Evolutionary conservation across 2,797 vertebrate genomes (phyloP).

Genomic region (Phrynocephalus vlangalii): DNA sequence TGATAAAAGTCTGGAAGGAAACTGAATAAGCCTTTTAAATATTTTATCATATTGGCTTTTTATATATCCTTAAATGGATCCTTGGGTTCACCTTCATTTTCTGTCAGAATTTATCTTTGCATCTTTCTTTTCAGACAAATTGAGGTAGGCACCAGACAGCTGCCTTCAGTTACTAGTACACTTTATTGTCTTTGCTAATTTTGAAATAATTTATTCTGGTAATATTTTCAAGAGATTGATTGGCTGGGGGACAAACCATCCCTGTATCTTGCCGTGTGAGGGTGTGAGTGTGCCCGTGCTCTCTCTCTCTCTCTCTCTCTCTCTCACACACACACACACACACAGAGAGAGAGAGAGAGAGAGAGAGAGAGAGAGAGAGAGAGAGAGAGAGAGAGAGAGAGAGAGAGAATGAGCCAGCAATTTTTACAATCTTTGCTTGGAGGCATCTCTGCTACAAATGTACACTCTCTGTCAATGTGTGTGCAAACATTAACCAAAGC

Average conservation of each 20-base stretch:
- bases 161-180: background rate
- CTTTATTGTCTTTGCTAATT: background rate
- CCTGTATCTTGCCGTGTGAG: background rate
- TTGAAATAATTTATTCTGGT: background rate
- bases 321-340: too few species aligned
- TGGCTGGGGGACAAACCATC: background rate
- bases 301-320: too few species aligned
- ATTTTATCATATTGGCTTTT: slow-evolving; percentile 13
- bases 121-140: background rate
- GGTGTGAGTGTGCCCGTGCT: too few species aligned
- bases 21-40: slow-evolving; percentile 3
- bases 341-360: too few species aligned
- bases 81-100: slow-evolving; percentile 3
- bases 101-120: background rate
- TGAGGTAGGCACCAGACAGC: background rate
- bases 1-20: background rate
- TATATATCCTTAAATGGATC: background rate
- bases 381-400: too few species aligned
- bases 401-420: background rate
- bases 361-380: too few species aligned
- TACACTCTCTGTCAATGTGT: too few species aligned
- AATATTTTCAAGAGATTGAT: background rate
- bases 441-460: background rate
- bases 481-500: too few species aligned
- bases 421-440: background rate